Evolutionary conservation across 2,888 invertebrate species (phyloP), one percentile per base, ranked within the genome.

Genomic region (Rutpela maculata): DNA sequence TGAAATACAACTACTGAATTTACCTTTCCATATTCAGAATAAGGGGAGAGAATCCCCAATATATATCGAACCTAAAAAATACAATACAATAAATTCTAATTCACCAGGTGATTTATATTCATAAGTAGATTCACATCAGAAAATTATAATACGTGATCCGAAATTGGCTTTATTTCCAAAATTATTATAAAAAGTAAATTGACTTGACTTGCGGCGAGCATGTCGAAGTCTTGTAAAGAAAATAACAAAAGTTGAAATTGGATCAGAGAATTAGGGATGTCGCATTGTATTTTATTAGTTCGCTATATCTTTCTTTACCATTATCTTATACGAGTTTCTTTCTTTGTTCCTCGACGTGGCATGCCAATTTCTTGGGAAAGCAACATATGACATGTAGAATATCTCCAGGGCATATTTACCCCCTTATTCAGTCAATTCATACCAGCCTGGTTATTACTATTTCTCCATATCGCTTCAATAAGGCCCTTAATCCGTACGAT

Each of bases 401-500:
- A 59, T 78, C 76, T 74, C 76, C 35, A 60, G 78, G 80, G 78
- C 75, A 78, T 74, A 77, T 59, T 80, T 77, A 77, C 78, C 75
- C 80, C 77, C 78, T 76, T 76, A 76, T 76, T 78, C 78, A 76
- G 68, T 72, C 78, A 78, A 71, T 76, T 76, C 78, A 78, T 78
- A 71, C 63, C 71, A 73, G 75, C 65, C 67, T 31, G 63, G 77
- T 80, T 80, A 80, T 80, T 78, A 78, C 77, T 78, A 67, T 74
- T 72, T 22, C 56, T 43, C 31, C 10, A 22, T 55, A 63, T 72
- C 72, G 63, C 26, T 26, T 63, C 72, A 38, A 69, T 63, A 38
- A 35, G 55, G 31, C n/a, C 17, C 19, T 19, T 72, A 63, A 72
- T 55, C 72, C 72, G 6, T 55, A 63, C 55, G 17, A 63, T 72